These are phyloP conservation scores for Myotis vivesi DNA, from an alignment of 2,797 vertebrate species.

Conservation along the genomic window DNA sequence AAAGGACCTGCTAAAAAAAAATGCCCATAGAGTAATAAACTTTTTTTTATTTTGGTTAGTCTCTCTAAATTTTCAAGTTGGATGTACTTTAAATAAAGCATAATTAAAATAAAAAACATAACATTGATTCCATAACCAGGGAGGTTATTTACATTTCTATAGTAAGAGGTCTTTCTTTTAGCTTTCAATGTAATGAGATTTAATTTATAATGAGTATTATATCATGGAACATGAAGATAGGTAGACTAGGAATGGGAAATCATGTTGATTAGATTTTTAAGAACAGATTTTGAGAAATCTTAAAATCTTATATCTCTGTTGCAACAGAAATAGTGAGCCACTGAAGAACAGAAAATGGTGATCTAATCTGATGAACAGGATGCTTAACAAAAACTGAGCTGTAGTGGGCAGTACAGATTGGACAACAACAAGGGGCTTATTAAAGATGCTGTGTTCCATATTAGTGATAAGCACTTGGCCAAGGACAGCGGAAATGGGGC, in stretches of 20 bases:
- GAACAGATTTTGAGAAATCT: neutral
- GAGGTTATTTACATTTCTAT: neutral
- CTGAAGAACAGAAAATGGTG: neutral
- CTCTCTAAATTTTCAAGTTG: neutral
- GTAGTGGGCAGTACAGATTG: neutral
- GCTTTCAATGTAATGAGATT: neutral
- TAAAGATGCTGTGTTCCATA: neutral
- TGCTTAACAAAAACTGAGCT: neutral
- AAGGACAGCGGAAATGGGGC: neutral
- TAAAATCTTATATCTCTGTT: neutral
- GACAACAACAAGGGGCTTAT: neutral
- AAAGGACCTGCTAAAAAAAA: conserved; percentile 31
- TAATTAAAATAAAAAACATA: neutral
- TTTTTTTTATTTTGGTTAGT: neutral
- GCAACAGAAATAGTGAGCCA: neutral
- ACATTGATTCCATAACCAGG: neutral
- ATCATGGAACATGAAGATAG: neutral
- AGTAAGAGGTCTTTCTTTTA: neutral
- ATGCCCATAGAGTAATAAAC: neutral
- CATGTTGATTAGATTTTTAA: neutral
- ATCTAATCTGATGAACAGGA: neutral
- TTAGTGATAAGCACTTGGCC: neutral
- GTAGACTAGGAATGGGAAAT: neutral
- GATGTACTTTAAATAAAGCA: neutral
- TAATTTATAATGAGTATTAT: neutral